phyloP scores from a whole-genome alignment of 2,797 vertebrate genomes.

The Uromys caudimaculatus region DNA sequence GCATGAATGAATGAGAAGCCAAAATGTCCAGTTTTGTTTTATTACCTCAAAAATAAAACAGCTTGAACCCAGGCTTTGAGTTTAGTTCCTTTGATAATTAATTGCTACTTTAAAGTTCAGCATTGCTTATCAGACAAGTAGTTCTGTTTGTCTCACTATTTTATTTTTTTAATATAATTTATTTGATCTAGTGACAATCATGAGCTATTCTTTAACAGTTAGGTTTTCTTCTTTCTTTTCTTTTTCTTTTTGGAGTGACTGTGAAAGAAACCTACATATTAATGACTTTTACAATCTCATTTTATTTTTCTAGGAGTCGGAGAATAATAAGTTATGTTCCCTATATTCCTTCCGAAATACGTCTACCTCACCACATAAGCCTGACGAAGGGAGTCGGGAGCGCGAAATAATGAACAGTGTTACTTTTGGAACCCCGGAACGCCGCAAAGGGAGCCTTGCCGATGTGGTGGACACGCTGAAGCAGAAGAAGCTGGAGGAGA shows the following conservation, averaged over 20 bases:
- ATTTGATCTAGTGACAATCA: slow-evolving; percentile 29
- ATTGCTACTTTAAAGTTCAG: slow-evolving; percentile 11
- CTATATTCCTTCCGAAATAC: slow-evolving; percentile 99
- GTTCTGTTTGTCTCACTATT: slow-evolving; percentile 38
- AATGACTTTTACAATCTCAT: slow-evolving; percentile 71
- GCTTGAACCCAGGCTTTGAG: slow-evolving; percentile 31
- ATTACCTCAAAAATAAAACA: slow-evolving; percentile 23
- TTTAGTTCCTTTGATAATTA: slow-evolving; percentile 17
- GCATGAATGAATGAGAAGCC: slow-evolving; percentile 35
- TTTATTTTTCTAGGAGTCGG: slow-evolving; percentile 95
- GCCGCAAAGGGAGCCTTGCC: slow-evolving; percentile 99
- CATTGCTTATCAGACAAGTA: not conserved
- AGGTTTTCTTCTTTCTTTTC: slow-evolving; percentile 24
- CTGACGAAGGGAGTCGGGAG: slow-evolving; percentile 98
- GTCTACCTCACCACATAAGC: slow-evolving; percentile 99
- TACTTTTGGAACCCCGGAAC: slow-evolving; percentile 98
- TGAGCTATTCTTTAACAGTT: not conserved
- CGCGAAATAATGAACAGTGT: slow-evolving; percentile 97
- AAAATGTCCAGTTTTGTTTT: slow-evolving; percentile 52
- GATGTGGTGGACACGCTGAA: slow-evolving; percentile 99
- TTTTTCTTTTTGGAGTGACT: not conserved
- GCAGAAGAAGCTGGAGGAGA: slow-evolving; percentile 99
- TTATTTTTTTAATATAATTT: slow-evolving; percentile 32
- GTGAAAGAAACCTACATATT: slow-evolving; percentile 71
- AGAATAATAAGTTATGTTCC: slow-evolving; percentile 99